phyloP scores from a whole-genome alignment of 2,113 vertebrate genomes.

The Cyphomyrus discorhynchus region DNA sequence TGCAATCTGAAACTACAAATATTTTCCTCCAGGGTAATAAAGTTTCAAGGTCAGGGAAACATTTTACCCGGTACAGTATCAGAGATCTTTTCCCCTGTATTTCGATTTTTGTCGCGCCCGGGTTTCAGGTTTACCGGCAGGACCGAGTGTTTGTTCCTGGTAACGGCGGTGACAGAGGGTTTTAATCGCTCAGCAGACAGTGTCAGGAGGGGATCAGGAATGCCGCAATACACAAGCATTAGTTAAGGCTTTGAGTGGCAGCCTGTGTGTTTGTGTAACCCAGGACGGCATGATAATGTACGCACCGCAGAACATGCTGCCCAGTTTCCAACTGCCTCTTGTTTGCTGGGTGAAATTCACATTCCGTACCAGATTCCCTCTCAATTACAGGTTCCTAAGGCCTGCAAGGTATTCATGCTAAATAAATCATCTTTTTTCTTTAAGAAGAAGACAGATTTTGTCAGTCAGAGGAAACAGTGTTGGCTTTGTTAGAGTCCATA shows the following conservation, averaged over 20 bases:
- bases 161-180: neutral
- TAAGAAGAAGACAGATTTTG: conserved; percentile 34
- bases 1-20: neutral
- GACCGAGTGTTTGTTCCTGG: neutral
- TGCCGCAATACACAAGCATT: conserved; percentile 40
- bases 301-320: neutral
- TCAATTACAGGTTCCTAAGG: conserved; percentile 27
- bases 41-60: neutral
- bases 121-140: neutral
- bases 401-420: conserved; percentile 37
- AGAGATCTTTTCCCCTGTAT: neutral
- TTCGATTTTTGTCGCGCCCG: neutral
- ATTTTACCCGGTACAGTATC: neutral
- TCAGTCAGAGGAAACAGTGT: conserved; percentile 47
- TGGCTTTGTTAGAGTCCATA: conserved; percentile 46
- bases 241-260: conserved; percentile 41
- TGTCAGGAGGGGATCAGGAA: conserved; percentile 34
- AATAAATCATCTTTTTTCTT: conserved; percentile 48
- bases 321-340: neutral
- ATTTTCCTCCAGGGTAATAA: neutral
- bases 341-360: neutral
- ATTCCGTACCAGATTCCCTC: conserved; percentile 21
- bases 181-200: conserved; percentile 4
- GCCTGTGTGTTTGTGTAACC: conserved; percentile 43
- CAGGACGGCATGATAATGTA: conserved; percentile 27